phyloP scores from a whole-genome alignment of 2,113 vertebrate genomes.

The Serinus canaria region DNA sequence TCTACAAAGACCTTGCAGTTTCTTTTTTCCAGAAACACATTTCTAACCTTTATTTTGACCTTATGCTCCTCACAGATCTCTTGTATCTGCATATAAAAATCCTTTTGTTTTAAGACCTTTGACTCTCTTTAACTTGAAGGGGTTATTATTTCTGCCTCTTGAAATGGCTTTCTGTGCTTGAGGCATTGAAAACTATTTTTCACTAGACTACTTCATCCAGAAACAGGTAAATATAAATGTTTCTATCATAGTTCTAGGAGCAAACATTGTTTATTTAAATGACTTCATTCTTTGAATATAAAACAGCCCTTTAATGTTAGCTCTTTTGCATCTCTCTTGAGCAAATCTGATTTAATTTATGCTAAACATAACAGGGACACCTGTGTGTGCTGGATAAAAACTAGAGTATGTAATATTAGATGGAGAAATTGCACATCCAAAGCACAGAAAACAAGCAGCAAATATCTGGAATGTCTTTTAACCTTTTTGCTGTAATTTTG shows the following conservation, averaged over 20 bases:
- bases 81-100: background rate
- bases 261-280: background rate
- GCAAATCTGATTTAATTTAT: conserved; percentile 49
- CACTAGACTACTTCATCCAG: background rate
- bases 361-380: conserved; percentile 23
- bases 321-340: conserved; percentile 27
- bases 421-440: background rate
- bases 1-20: background rate
- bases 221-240: background rate
- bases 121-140: background rate
- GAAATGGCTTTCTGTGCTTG: background rate
- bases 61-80: background rate
- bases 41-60: background rate
- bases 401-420: background rate
- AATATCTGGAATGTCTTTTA: background rate
- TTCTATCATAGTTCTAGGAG: background rate
- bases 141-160: background rate
- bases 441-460: background rate
- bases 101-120: conserved; percentile 1
- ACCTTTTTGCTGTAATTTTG: background rate
- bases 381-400: conserved; percentile 17
- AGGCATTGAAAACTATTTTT: background rate
- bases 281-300: background rate
- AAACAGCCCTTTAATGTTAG: conserved; percentile 1
- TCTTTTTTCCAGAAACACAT: background rate